A percentile compares a stretch with the other conserved stretches of the same genome.
These are phyloP conservation scores for Lichenostomus cassidix DNA, from an alignment of 2,113 vertebrate species.

Conservation along the genomic window DNA sequence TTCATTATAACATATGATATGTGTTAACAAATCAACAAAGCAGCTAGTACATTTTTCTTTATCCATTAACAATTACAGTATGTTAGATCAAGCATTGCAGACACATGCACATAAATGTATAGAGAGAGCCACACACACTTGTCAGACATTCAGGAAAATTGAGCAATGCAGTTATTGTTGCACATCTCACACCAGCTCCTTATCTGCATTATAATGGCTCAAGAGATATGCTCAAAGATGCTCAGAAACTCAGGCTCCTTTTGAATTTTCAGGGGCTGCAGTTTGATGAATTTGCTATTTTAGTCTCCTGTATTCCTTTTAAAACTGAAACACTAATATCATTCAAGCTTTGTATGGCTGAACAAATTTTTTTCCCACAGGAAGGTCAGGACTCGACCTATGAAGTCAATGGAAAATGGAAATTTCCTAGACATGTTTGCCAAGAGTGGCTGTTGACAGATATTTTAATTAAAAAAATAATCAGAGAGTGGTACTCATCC, in stretches of 20 bases:
- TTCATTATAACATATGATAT: background rate
- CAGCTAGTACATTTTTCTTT: background rate
- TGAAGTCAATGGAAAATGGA: constrained; percentile 29
- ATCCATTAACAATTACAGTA: background rate
- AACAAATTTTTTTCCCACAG: background rate
- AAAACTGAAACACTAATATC: constrained; percentile 1
- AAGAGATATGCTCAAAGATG: background rate
- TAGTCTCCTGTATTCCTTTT: background rate
- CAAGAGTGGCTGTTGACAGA: background rate
- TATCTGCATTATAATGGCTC: background rate
- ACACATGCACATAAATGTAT: background rate
- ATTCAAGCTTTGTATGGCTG: background rate
- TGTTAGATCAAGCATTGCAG: background rate
- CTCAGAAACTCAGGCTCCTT: background rate
- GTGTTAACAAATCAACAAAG: constrained; percentile 42
- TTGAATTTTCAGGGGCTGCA: background rate
- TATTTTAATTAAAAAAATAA: background rate
- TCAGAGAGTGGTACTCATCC: background rate
- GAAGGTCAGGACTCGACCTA: background rate
- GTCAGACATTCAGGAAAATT: constrained; percentile 29
- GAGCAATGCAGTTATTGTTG: background rate
- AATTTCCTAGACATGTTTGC: constrained; percentile 13
- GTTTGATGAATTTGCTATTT: background rate
- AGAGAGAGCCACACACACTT: background rate
- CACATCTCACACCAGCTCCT: background rate